Percentiles rank a stretch among this genome's conserved stretches.
phyloP scores from a whole-genome alignment of 2,113 vertebrate genomes.

The cat (Felis catus) region F.catus_Fca126_mat1.0 CM031414.1:109956501-109957000 shows the following conservation, averaged over 20 bases:
- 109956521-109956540: neutral
- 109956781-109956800: conserved; percentile 7
- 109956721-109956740: neutral
- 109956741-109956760: neutral
- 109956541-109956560: neutral
- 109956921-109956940: neutral
- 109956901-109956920: neutral
- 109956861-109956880: neutral
- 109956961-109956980: too few relatives aligned
- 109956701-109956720: neutral
- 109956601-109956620: neutral
- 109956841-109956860: neutral
- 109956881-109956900: neutral
- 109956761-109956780: neutral
- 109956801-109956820: neutral
- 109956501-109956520: neutral
- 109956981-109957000: too few relatives aligned
- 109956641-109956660: neutral
- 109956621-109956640: neutral
- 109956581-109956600: neutral
- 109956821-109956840: neutral
- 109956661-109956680: neutral
- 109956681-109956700: neutral
- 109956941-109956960: neutral
- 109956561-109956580: neutral